Conservation (phyloP, 2,888 invertebrate genomes). For the Leucophenga maculata region DNA sequence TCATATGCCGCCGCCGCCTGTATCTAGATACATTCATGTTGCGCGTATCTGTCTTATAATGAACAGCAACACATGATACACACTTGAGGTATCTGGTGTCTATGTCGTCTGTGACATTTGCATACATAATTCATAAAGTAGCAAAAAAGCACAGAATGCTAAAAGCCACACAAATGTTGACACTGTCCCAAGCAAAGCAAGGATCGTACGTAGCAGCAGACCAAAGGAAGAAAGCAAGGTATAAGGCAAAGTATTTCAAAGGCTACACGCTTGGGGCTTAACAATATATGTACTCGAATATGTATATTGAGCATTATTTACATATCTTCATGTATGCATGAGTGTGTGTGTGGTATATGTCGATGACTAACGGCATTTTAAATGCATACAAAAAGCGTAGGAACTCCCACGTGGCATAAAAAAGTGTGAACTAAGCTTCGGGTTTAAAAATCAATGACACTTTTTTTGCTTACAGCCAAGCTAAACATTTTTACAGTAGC, state of each 20-base stretch:
- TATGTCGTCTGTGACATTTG: slow-evolving; percentile 17
- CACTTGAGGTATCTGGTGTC: slow-evolving; percentile 24
- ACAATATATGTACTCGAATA: too few species aligned
- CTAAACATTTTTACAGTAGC: not conserved
- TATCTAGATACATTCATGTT: slow-evolving; percentile 4
- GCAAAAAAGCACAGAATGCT: slow-evolving; percentile 3
- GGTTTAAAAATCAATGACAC: too few species aligned
- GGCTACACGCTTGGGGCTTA: not conserved
- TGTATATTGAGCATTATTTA: too few species aligned
- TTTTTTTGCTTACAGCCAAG: not conserved
- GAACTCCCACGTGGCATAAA: slow-evolving; percentile 1
- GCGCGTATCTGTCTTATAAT: not conserved
- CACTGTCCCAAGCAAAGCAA: not conserved
- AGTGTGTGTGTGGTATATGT: not conserved
- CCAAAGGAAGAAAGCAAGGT: not conserved
- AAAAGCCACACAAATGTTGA: slow-evolving; percentile 24
- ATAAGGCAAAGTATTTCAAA: not conserved
- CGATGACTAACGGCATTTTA: slow-evolving; percentile 25
- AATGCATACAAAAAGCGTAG: not conserved
- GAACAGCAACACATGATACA: slow-evolving; percentile 8
- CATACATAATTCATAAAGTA: slow-evolving; percentile 19
- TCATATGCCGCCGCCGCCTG: not conserved
- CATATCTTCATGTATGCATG: too few species aligned
- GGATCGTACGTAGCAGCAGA: slow-evolving; percentile 7
- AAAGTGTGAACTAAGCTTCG: not conserved